Percentiles rank a stretch among this genome's conserved stretches.
Evolutionary conservation across 2,888 invertebrate species (phyloP).

Genomic region (Orthonychiurus folsomi): DNA sequence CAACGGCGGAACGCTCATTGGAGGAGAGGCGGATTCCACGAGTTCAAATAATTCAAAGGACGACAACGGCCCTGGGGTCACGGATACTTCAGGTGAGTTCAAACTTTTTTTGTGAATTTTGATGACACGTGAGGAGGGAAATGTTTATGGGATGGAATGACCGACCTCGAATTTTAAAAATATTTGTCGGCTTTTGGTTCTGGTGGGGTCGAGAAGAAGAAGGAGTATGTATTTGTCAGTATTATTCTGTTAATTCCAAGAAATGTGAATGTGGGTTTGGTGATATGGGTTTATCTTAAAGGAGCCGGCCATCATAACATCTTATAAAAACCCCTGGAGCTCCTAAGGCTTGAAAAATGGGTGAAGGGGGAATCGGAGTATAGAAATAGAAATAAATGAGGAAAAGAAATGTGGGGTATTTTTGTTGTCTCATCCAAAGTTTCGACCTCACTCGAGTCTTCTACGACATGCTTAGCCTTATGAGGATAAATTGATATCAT

Average conservation of each 20-base stretch:
- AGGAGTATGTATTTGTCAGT: background rate
- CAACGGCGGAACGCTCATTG: conserved; percentile 38
- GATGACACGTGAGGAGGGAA: too few species aligned
- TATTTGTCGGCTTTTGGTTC: background rate
- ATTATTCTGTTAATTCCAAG: background rate
- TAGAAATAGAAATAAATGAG: background rate
- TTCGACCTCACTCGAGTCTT: background rate
- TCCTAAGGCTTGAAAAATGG: background rate
- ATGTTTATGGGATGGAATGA: background rate
- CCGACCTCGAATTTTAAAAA: background rate
- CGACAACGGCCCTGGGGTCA: conserved; percentile 32
- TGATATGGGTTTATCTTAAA: background rate
- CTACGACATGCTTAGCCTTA: conserved; percentile 9
- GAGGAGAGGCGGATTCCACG: conserved; percentile 40
- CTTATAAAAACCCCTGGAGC: background rate
- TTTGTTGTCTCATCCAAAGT: conserved; percentile 1
- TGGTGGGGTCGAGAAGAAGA: too few species aligned
- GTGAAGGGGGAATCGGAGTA: too few species aligned
- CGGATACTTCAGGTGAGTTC: conserved; percentile 19
- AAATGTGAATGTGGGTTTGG: background rate
- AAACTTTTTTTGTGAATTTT: too few species aligned
- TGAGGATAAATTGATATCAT: conserved; percentile 21
- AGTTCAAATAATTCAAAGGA: conserved; percentile 40
- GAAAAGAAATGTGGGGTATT: background rate
- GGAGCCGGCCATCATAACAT: background rate